phyloP scores from a whole-genome alignment of 2,113 vertebrate genomes.

The Aplodontia rufa region DNA sequence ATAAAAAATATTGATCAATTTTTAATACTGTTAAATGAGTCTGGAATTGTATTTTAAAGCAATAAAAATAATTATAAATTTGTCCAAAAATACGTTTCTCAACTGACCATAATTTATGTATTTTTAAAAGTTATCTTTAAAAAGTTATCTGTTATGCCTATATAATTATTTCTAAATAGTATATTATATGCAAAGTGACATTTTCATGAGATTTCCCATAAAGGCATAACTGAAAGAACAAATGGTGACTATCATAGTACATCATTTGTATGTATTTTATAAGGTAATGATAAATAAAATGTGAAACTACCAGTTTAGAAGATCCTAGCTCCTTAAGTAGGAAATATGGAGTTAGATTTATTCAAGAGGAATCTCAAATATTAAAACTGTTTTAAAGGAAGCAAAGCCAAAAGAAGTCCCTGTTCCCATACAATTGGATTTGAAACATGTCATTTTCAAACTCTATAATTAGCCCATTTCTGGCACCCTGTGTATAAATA shows the following conservation, averaged over 20 bases:
- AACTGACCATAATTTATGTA: neutral
- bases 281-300: constrained; percentile 34
- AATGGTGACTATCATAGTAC: neutral
- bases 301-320: neutral
- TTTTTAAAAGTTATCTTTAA: constrained; percentile 2
- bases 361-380: neutral
- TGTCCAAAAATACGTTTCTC: constrained; percentile 5
- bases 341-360: neutral
- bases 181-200: neutral
- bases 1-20: constrained; percentile 53
- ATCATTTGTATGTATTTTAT: constrained; percentile 19
- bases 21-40: constrained; percentile 31
- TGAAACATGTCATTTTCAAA: constrained; percentile 50
- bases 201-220: neutral
- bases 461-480: constrained; percentile 37
- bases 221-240: neutral
- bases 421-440: constrained; percentile 20
- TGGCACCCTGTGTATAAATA: constrained; percentile 28
- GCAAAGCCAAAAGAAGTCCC: neutral
- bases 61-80: constrained; percentile 52
- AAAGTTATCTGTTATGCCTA: neutral
- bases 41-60: neutral
- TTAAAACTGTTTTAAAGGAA: constrained; percentile 38
- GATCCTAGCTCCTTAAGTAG: neutral
- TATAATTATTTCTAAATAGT: constrained; percentile 40